Conservation (phyloP, 2,888 invertebrate genomes). For the Masnerella sp. region DNA sequence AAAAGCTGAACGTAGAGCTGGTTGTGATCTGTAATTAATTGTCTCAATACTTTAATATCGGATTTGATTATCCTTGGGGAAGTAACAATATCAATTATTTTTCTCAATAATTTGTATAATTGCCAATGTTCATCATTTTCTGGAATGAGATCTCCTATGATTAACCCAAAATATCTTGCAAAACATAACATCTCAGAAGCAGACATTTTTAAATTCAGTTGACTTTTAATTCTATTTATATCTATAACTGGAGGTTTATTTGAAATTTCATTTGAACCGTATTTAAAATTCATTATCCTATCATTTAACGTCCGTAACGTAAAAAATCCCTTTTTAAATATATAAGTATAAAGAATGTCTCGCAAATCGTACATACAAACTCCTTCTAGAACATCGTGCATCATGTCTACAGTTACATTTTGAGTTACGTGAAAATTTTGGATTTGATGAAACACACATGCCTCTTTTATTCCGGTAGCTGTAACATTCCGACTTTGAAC, state of each 20-base stretch:
- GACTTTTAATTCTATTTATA: neutral
- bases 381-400: conserved; percentile 3
- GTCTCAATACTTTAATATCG: neutral
- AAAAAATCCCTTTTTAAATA: conserved; percentile 2
- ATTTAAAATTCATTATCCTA: neutral
- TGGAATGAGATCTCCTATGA: neutral
- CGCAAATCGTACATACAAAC: neutral
- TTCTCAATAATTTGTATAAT: neutral
- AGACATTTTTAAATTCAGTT: neutral
- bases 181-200: neutral
- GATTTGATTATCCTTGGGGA: neutral
- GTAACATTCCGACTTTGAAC: too few relatives aligned
- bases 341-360: conserved; percentile 11
- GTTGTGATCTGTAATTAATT: neutral
- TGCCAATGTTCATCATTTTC: neutral
- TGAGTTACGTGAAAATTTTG: neutral
- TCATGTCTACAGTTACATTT: conserved; percentile 4
- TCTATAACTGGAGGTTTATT: neutral
- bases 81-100: neutral
- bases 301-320: neutral
- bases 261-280: neutral
- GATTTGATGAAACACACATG: neutral
- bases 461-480: conserved; percentile 7
- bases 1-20: too few relatives aligned
- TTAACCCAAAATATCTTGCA: neutral